Evolutionary conservation across 37 sponge, comb jelly and placozoan species (phyloP), one percentile per base, ranked within the genome.

Genomic region (Halichondria panicea): DNA sequence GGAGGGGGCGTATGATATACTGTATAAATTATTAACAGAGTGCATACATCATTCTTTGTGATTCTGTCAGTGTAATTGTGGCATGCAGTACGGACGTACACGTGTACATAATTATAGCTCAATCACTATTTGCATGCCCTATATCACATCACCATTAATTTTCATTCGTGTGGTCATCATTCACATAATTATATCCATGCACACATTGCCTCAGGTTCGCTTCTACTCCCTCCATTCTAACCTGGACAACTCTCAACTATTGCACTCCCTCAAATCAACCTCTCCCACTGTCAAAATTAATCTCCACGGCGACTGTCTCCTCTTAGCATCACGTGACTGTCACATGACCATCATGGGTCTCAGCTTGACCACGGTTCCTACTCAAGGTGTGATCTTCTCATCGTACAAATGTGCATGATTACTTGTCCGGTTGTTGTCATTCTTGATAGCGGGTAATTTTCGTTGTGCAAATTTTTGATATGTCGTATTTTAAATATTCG

Each of bases 201-300:
- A 8, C 27, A 8, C 8, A 19, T 57, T 37, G n/a, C 41, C 35
- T 53, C 27, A 92, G 93, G 74, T 92, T 56, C 85, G 82, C 28
- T 91, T 90, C 82, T 94, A 84, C 66, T 86, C 85, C 18, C 81
- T 84, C 11, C 82, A 81, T 44, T 80, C 78, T 53, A 94, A 94
- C 55, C 74, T 90, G 58, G 95, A 90, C 79, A 84, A 73, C 44
- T 85, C 86, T 32, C 84, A 78, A 25, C 55, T 77, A 32, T 71
- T 87, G 43, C 31, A 75, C 46, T 54, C 55, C 7, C 36, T 87
- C 33, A 82, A 65, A 31, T 43, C 81, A 6, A 36, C 71, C 5
- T 87, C 81, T 0, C 84, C 92, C 27, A 19, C 79, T 22, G 59
- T 75, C 57, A 83, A 69, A 41, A 48, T 92, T 19, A 92, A 92